Base-by-base conservation (phyloP, 2,888 invertebrate genomes). In the Scrobipalpa atriplicella region DNA sequence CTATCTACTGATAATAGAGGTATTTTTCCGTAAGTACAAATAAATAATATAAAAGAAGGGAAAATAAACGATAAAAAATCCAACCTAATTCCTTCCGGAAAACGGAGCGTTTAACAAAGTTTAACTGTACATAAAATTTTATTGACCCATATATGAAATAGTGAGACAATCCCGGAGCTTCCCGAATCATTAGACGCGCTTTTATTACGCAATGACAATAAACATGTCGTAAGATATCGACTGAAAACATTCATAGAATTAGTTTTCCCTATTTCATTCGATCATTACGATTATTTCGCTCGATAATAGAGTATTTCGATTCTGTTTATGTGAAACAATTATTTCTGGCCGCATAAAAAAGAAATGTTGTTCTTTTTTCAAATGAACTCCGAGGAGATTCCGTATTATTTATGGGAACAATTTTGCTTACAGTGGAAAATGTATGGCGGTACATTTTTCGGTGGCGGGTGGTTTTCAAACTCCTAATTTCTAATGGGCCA, bases 401-500 rank as follows among this genome's bases (percentile, higher is more conserved):
- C 77, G 75, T 83, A 86, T 87, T 89, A 91, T 91, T 92, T 90
- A 92, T 90, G 81, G 86, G 75, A 74, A 86, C 90, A 89, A 90
- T 90, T 90, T 89, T 85, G 87, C 85, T 85, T 86, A 86, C 87
- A 84, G 82, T 79, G 78, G 81, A 79, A 90, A 89, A 90, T 66
- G 61, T 91, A 91, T 90, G 84, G 85, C 83, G 76, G 84, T 85
- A 86, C 87, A 91, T 90, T 91, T 90, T 88, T 90, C 88, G 81
- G 78, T 80, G 72, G 82, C 78, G 76, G 79, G 75, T 74, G 77
- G 78, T 80, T 82, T 77, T 76, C 79, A 77, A 86, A 84, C 87
- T 89, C 84, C 89, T 92, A 92, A 93, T 92, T 93, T 92, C 92
- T 93, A 92, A 93, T 93, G 92, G 92, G 73, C 91, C 90, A 93